Conservation (phyloP, 2,113 vertebrate genomes). For the Lamprotornis superbus region DNA sequence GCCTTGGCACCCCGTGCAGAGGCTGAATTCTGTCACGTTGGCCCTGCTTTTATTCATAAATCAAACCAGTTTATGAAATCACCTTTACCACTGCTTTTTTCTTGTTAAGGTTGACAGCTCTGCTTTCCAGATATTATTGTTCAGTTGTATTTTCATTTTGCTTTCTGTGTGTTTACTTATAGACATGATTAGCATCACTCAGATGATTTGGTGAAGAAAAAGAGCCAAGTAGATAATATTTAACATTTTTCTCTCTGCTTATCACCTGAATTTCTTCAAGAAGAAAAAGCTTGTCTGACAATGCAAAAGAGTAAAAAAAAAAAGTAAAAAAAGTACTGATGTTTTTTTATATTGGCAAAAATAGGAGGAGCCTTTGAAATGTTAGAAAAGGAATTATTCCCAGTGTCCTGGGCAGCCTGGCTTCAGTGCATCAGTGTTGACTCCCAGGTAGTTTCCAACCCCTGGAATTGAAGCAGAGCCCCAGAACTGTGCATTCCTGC, state of each 20-base stretch:
- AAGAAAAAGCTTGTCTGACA: neutral
- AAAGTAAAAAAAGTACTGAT: too few species aligned
- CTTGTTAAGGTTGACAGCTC: neutral
- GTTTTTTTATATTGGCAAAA: neutral
- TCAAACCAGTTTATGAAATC: neutral
- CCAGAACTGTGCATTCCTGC: neutral
- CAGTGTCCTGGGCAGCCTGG: neutral
- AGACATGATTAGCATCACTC: neutral
- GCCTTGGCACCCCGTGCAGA: neutral
- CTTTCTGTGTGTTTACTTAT: accelerated
- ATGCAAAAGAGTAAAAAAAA: too few species aligned
- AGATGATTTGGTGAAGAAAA: neutral
- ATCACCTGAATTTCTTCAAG: neutral
- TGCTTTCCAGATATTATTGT: neutral
- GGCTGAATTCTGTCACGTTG: neutral
- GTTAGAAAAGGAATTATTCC: neutral
- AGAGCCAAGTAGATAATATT: neutral
- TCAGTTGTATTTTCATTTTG: neutral
- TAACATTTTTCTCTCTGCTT: neutral
- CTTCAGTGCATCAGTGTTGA: too few species aligned
- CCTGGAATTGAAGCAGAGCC: neutral
- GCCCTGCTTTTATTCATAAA: neutral
- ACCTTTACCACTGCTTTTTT: neutral
- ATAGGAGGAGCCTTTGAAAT: neutral
- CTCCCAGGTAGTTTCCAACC: neutral